A percentile compares a stretch with the other conserved stretches of the same genome.
Evolutionary conservation across 2,888 invertebrate genomes (phyloP).

Genomic region (Andrena bucephala): DNA sequence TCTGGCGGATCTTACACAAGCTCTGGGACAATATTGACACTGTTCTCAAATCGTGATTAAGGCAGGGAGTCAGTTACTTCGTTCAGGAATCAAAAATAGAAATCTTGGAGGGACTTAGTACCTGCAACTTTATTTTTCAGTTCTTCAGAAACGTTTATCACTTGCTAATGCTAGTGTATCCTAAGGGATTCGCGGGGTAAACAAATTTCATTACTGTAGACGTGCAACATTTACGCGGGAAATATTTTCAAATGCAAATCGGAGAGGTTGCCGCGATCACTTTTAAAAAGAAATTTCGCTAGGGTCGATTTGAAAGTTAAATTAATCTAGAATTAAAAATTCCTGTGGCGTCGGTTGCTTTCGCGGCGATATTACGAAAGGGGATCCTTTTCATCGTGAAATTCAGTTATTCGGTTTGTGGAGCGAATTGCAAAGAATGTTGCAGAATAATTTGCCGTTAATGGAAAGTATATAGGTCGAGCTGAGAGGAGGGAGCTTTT

Average conservation of each 20-base stretch:
- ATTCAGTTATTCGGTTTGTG: slow-evolving; percentile 18
- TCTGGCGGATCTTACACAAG: not conserved
- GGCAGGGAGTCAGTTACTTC: not conserved
- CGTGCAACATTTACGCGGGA: not conserved
- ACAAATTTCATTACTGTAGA: not conserved
- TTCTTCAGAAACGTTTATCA: not conserved
- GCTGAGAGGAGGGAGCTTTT: not conserved
- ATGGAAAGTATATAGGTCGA: not conserved
- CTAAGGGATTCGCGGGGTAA: not conserved
- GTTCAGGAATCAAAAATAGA: not conserved
- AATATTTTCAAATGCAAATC: slow-evolving; percentile 20
- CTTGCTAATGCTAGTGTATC: not conserved
- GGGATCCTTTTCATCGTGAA: slow-evolving; percentile 16
- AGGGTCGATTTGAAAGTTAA: slow-evolving; percentile 35
- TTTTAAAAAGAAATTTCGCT: slow-evolving; percentile 21
- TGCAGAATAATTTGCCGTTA: slow-evolving; percentile 24
- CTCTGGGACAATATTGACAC: not conserved
- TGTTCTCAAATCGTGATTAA: not conserved
- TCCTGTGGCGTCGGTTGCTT: slow-evolving; percentile 10
- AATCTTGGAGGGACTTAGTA: too few species aligned
- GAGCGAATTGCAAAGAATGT: slow-evolving; percentile 17
- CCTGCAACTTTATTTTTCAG: not conserved
- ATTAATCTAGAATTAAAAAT: slow-evolving; percentile 31
- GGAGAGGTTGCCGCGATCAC: not conserved
- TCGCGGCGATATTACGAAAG: slow-evolving; percentile 1